A percentile compares a stretch with the other conserved stretches of the same genome.
Evolutionary conservation across 2,113 vertebrate genomes (phyloP).

Genomic region (Stomatorhinus ivindoensis): DNA sequence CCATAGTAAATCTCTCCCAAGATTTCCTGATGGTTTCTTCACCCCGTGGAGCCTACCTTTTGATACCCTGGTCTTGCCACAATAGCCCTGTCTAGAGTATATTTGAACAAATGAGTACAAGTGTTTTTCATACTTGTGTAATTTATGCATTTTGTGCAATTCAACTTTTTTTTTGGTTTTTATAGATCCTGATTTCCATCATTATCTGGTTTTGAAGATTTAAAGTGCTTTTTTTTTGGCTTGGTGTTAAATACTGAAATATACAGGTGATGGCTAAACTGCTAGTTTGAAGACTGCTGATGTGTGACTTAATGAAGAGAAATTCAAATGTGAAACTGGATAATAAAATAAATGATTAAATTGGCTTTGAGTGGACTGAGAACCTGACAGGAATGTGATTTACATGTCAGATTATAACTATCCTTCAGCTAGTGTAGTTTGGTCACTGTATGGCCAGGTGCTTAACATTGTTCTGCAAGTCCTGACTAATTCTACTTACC

Average conservation of each 20-base stretch:
- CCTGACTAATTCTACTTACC: background rate
- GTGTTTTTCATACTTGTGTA: conserved; percentile 25
- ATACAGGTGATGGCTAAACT: conserved; percentile 28
- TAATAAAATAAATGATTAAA: conserved; percentile 38
- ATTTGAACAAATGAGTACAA: conserved; percentile 29
- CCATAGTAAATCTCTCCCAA: background rate
- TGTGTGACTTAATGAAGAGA: conserved; percentile 39
- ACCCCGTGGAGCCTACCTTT: background rate
- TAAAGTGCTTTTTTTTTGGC: conserved; percentile 18
- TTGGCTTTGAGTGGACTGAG: background rate
- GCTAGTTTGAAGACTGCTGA: conserved; percentile 37
- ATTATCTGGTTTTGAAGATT: conserved; percentile 14
- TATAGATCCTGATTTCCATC: conserved; percentile 11
- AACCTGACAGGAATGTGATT: background rate
- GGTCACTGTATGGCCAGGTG: background rate
- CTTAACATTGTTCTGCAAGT: background rate
- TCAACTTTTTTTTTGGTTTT: conserved; percentile 4
- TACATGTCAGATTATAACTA: too few relatives aligned
- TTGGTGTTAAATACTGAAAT: conserved; percentile 37
- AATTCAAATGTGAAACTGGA: conserved; percentile 49
- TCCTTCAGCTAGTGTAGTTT: too few relatives aligned
- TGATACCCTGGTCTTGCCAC: conserved; percentile 24
- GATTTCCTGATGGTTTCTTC: background rate
- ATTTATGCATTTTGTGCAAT: conserved; percentile 29
- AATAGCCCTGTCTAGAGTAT: conserved; percentile 16